Percentiles rank a stretch among this genome's conserved stretches.
Evolutionary conservation across 2,888 invertebrate species (phyloP).

Genomic region (Euproctis similis): DNA sequence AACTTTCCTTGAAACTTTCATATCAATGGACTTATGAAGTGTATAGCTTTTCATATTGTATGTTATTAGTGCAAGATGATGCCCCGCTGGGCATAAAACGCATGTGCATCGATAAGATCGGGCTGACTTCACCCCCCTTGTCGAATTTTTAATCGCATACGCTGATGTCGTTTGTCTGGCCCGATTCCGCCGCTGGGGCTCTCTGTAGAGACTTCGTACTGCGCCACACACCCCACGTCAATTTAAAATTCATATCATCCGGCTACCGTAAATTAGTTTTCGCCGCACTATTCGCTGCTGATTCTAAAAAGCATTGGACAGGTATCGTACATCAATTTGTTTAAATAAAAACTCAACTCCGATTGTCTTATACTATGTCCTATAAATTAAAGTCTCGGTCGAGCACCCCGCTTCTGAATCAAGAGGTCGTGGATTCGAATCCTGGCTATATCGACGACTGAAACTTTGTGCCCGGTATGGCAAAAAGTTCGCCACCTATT

Average conservation of each 20-base stretch:
- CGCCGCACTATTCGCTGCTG: constrained; percentile 23
- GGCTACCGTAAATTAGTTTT: constrained; percentile 39
- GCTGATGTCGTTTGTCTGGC: constrained; percentile 39
- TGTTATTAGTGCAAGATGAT: neutral
- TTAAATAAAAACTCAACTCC: no score
- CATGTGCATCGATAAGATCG: constrained; percentile 28
- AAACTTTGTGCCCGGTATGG: no score
- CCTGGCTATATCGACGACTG: no score
- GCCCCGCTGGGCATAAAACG: neutral
- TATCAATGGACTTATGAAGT: neutral
- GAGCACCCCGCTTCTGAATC: no score
- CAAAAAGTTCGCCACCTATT: no score
- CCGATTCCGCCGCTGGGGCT: constrained; percentile 27
- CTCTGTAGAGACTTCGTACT: constrained; percentile 13
- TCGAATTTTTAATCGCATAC: constrained; percentile 48
- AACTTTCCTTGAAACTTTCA: neutral
- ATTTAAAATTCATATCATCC: constrained; percentile 50
- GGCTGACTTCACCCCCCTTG: constrained; percentile 26
- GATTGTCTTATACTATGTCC: no score
- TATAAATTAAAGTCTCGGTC: no score
- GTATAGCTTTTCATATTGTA: neutral
- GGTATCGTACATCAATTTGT: no score
- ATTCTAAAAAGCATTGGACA: constrained; percentile 19
- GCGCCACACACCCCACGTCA: constrained; percentile 26
- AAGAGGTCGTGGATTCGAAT: no score